These are phyloP conservation scores for Macrochelys suwanniensis DNA, from an alignment of 2,797 vertebrate species.

Conservation along the genomic window DNA sequence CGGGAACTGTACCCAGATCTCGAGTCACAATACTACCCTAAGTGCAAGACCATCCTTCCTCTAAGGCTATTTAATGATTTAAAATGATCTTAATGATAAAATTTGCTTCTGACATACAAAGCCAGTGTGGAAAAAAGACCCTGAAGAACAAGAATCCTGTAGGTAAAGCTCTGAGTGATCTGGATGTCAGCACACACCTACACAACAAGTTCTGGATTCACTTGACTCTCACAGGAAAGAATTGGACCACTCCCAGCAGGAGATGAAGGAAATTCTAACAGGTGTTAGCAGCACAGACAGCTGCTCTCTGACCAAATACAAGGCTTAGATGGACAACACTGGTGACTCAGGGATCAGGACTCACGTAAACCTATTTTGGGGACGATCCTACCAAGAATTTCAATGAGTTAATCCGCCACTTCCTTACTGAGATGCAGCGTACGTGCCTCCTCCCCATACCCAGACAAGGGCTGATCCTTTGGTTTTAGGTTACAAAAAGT, in stretches of 20 bases:
- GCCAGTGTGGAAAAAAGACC: background rate
- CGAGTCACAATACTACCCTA: rapidly evolving
- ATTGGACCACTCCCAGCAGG: constrained; percentile 55
- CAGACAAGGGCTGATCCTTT: background rate
- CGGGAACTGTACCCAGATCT: background rate
- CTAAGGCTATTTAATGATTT: background rate
- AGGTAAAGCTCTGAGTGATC: rapidly evolving
- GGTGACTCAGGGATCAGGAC: constrained; percentile 52
- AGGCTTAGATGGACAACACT: constrained; percentile 31
- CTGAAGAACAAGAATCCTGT: background rate
- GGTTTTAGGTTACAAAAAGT: background rate
- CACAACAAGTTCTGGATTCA: background rate
- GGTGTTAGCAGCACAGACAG: constrained; percentile 30
- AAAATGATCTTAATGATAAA: background rate
- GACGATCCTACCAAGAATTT: constrained; percentile 37
- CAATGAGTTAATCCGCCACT: background rate
- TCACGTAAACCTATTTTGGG: constrained; percentile 64
- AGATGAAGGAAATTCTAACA: constrained; percentile 62
- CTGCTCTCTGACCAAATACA: constrained; percentile 43
- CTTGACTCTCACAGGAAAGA: constrained; percentile 36
- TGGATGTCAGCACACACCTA: background rate
- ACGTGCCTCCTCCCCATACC: background rate
- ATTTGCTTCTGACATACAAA: background rate
- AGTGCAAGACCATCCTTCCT: background rate
- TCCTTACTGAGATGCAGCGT: background rate